Base-by-base conservation (phyloP, 35 echinoderm and acorn worm genomes). In the Ophioderma brevispina region DNA sequence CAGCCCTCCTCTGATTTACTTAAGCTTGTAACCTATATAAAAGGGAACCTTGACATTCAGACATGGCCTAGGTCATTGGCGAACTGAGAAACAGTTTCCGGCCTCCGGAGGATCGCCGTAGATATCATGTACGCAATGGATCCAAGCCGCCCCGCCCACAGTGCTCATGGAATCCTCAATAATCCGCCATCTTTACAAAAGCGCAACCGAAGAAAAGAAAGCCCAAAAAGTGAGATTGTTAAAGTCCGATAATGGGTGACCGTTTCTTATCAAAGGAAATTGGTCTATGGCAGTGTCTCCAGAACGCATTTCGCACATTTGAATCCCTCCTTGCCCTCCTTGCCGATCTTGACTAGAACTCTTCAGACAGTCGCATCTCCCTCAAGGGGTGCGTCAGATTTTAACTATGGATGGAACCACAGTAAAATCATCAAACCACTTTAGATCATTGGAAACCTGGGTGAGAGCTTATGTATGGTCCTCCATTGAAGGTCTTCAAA, bases 1-100 rank as follows among this genome's bases (percentile, higher is more conserved):
- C n/a, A n/a, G n/a, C n/a, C n/a, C n/a, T n/a, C n/a, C n/a, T n/a
- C n/a, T n/a, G n/a, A n/a, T n/a, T n/a, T n/a, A n/a, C n/a, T n/a
- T n/a, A n/a, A n/a, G n/a, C n/a, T n/a, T n/a, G n/a, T n/a, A n/a
- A n/a, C n/a, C n/a, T n/a, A n/a, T n/a, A n/a, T n/a, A n/a, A 52
- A 52, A 84, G 38, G 25, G 33, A 14, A 38, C 46, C 34, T 49
- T 46, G 50, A 30, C 81, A 84, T 91, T 80, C 89, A 76, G 82
- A 91, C 41, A 84, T 82, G 75, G 82, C 89, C 41, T 76, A 84
- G 43, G 35, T 92, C 28, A 38, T 95, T 37, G 80, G 90, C 52
- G 94, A 96, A 75, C 52, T 96, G 36, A 92, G 94, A 64, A 92
- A 97, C n/a, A n/a, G n/a, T 91, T 97, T 97, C 63, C 95, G 92